Evolutionary conservation across 2,888 invertebrate species (phyloP).

Genomic region (Idaea dimidiata): DNA sequence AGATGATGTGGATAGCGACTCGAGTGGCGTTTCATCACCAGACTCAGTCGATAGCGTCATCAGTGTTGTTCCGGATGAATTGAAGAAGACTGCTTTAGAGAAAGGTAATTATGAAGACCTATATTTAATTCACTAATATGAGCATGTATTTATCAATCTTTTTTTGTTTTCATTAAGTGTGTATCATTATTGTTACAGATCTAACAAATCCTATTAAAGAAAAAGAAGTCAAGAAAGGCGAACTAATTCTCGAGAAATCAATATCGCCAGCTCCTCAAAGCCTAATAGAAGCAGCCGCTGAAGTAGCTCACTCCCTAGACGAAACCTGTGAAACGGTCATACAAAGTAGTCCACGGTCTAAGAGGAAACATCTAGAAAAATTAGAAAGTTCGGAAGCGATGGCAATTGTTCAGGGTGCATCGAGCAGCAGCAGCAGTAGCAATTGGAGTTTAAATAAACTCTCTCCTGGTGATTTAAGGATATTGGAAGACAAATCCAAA

Average conservation of each 20-base stretch:
- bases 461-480: slow-evolving; percentile 73
- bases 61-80: slow-evolving; percentile 85
- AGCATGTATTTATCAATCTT: neutral
- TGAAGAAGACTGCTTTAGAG: slow-evolving; percentile 66
- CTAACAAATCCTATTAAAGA: slow-evolving; percentile 43
- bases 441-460: slow-evolving; percentile 78
- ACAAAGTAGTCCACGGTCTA: slow-evolving; percentile 81
- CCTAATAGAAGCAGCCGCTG: slow-evolving; percentile 84
- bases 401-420: slow-evolving; percentile 71
- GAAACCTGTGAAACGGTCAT: slow-evolving; percentile 85
- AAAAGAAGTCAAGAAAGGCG: slow-evolving; percentile 41
- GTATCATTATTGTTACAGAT: slow-evolving; percentile 47
- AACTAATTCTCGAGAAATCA: slow-evolving; percentile 43
- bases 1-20: slow-evolving; percentile 94
- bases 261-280: slow-evolving; percentile 61
- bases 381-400: slow-evolving; percentile 72
- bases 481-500: slow-evolving; percentile 71
- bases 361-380: slow-evolving; percentile 74
- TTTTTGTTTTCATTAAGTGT: neutral
- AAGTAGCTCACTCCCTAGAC: slow-evolving; percentile 84
- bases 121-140: neutral
- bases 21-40: slow-evolving; percentile 92
- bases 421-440: slow-evolving; percentile 77
- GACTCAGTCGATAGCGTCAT: slow-evolving; percentile 93
- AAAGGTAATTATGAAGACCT: slow-evolving; percentile 56